These are phyloP conservation scores for Haplochromis vanheusdeni DNA, from an alignment of 2,113 vertebrate genomes.

Conservation along the genomic window DNA sequence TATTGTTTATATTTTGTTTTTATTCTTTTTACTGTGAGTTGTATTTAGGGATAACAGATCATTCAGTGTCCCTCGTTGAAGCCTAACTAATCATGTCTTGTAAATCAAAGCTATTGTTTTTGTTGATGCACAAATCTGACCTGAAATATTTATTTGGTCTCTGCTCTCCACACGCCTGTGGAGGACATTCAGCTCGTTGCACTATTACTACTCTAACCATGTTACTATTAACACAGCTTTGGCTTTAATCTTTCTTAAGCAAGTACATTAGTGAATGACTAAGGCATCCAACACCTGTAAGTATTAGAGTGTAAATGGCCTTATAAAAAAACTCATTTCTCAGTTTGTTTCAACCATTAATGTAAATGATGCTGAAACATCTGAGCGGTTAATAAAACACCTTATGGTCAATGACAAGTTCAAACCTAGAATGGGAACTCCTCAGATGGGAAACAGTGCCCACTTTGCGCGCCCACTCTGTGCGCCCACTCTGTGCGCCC, in stretches of 20 bases:
- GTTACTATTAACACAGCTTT: neutral
- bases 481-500: too few relatives aligned
- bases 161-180: neutral
- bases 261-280: neutral
- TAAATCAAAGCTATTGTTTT: neutral
- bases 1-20: neutral
- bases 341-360: neutral
- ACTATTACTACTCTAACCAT: neutral
- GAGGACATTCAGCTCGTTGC: neutral
- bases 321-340: neutral
- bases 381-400: neutral
- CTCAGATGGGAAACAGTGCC: neutral
- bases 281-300: conserved; percentile 2
- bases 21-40: neutral
- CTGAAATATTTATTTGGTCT: neutral
- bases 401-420: neutral
- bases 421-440: neutral
- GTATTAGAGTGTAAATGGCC: conserved; percentile 42
- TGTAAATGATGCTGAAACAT: neutral
- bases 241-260: neutral
- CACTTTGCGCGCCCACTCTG: too few relatives aligned
- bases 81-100: neutral
- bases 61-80: neutral
- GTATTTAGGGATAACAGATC: neutral
- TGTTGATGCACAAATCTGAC: neutral